Evolutionary conservation across 1,140 invertebrate species (phyloP).

Genomic region (Apolygus lucorum): DNA sequence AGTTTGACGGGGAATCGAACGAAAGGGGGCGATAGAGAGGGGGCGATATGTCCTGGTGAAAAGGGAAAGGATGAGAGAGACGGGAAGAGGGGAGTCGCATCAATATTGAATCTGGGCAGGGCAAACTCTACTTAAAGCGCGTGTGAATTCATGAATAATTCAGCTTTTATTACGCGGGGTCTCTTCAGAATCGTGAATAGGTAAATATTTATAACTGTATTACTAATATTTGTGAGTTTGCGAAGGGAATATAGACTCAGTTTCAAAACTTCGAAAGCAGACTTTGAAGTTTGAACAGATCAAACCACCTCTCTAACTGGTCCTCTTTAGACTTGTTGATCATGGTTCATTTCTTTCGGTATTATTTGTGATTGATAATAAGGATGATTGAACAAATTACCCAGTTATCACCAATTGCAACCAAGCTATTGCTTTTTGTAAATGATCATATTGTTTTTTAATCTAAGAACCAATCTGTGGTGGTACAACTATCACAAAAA

Average conservation of each 20-base stretch:
- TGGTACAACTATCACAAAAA: no score
- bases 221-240: conserved; percentile 17
- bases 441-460: no score
- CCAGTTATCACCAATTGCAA: no score
- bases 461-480: no score
- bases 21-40: background rate
- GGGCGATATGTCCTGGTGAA: background rate
- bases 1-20: background rate
- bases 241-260: conserved; percentile 9
- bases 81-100: background rate
- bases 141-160: conserved; percentile 17
- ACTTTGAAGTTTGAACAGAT: background rate
- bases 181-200: conserved; percentile 15
- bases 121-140: conserved; percentile 15
- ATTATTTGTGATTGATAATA: no score
- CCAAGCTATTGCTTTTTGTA: no score
- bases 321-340: conserved; percentile 7
- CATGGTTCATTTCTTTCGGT: background rate
- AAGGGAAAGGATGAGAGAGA: background rate
- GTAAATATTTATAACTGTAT: conserved; percentile 17
- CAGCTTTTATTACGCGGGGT: conserved; percentile 7
- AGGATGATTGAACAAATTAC: no score
- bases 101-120: conserved; percentile 14
- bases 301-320: background rate
- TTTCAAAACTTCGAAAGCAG: conserved; percentile 3